Conservation (phyloP, 2,113 vertebrate genomes). For the Zingel zingel region DNA sequence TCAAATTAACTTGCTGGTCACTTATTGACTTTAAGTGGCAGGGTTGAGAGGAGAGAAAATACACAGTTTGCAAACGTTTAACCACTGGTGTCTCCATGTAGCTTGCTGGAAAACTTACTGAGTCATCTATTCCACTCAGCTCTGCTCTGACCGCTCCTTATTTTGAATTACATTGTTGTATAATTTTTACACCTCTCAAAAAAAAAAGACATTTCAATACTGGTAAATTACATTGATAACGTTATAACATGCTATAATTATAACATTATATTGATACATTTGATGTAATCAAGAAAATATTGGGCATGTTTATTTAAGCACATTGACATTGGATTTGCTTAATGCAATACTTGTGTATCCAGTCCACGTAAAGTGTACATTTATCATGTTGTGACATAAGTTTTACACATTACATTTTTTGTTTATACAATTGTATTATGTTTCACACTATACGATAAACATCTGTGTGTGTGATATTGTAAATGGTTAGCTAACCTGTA, state of each 20-base stretch:
- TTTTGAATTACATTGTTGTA: neutral
- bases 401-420: neutral
- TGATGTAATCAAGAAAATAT: neutral
- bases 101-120: slow-evolving; percentile 30
- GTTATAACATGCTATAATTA: neutral
- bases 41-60: slow-evolving; percentile 19
- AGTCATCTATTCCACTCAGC: slow-evolving; percentile 40
- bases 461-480: neutral
- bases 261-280: too few species aligned
- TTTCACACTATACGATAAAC: slow-evolving; percentile 2
- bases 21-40: slow-evolving; percentile 53
- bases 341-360: neutral
- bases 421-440: neutral
- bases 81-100: slow-evolving; percentile 27
- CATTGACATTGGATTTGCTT: neutral
- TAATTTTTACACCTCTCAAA: neutral
- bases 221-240: neutral
- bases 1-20: slow-evolving; percentile 50
- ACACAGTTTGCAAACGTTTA: slow-evolving; percentile 58
- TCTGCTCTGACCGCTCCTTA: neutral
- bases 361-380: neutral
- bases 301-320: neutral
- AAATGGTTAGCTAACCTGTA: slow-evolving; percentile 12
- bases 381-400: neutral
- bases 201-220: neutral